These are phyloP conservation scores for Aegypius monachus DNA, from an alignment of 2,113 vertebrate species.

Conservation along the genomic window DNA sequence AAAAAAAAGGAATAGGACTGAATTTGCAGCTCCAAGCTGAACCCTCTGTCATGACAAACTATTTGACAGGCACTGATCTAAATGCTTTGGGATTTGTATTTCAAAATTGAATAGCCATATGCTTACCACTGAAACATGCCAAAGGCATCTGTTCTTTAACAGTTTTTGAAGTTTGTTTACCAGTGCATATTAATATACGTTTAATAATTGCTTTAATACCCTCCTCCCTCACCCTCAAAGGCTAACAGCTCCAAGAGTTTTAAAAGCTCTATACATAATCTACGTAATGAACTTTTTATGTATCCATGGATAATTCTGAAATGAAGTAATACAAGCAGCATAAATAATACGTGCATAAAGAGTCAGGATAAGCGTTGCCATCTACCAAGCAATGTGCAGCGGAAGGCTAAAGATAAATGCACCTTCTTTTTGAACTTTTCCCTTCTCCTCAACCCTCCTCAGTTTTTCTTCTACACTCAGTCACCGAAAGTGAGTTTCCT, in stretches of 20 bases:
- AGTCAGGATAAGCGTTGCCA: not conserved
- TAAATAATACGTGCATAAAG: not conserved
- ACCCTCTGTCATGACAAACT: not conserved
- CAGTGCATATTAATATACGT: not conserved
- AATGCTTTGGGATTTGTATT: not conserved
- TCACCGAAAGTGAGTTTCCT: not conserved
- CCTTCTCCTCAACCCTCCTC: not conserved
- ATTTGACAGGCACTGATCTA: constrained; percentile 2
- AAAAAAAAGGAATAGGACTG: not conserved
- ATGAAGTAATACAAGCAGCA: not conserved
- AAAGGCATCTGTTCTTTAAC: constrained; percentile 15
- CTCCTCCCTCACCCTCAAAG: not conserved
- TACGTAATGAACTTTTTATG: not conserved
- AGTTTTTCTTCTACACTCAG: not conserved
- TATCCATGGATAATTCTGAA: not conserved
- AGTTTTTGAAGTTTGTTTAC: constrained; percentile 14
- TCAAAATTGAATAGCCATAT: not conserved
- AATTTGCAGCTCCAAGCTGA: not conserved
- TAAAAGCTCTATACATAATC: not conserved
- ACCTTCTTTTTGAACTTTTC: not conserved
- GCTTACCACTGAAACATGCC: not conserved
- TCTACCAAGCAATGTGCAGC: not conserved
- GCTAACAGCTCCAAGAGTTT: not conserved
- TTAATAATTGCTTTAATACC: not conserved
- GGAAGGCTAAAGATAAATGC: not conserved